A percentile compares a stretch with the other conserved stretches of the same genome.
These are phyloP conservation scores for Micoletzkya japonica DNA, from an alignment of 2,888 invertebrate species.

Conservation along the genomic window DNA sequence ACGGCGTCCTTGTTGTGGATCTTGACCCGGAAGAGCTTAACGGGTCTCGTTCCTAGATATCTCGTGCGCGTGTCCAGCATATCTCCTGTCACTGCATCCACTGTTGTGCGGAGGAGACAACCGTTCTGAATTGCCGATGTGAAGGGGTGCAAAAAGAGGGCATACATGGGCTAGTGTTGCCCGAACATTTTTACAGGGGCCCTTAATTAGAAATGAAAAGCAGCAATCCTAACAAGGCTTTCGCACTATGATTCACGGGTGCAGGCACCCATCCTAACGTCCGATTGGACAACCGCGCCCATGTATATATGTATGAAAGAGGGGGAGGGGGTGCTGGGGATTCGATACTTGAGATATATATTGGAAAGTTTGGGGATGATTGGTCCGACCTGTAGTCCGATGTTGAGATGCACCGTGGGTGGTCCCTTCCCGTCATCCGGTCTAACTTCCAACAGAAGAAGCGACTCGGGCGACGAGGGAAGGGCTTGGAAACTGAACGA, in stretches of 20 bases:
- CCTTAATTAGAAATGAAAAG: too few species aligned
- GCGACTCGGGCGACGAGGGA: slow-evolving; percentile 91
- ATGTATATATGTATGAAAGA: too few species aligned
- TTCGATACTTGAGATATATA: too few species aligned
- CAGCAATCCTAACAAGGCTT: too few species aligned
- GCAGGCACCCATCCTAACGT: too few species aligned
- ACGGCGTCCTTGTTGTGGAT: slow-evolving; percentile 95
- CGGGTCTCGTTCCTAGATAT: slow-evolving; percentile 91
- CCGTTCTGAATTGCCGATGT: slow-evolving; percentile 76
- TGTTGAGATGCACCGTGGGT: slow-evolving; percentile 74
- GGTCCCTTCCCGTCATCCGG: slow-evolving; percentile 55
- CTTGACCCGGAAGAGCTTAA: slow-evolving; percentile 89
- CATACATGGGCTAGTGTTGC: too few species aligned
- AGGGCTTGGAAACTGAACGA: slow-evolving; percentile 71
- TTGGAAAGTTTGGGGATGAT: too few species aligned
- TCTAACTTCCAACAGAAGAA: slow-evolving; percentile 85
- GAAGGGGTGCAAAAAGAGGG: background rate
- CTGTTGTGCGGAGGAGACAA: slow-evolving; percentile 85
- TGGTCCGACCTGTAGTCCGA: slow-evolving; percentile 76
- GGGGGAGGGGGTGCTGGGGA: too few species aligned
- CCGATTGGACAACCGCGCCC: too few species aligned
- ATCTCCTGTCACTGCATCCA: slow-evolving; percentile 94
- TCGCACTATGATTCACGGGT: too few species aligned
- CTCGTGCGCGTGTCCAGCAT: slow-evolving; percentile 94
- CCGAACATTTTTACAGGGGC: too few species aligned